Base-by-base conservation (phyloP, 1,140 invertebrate species). In the Teleogryllus occipitalis region DNA sequence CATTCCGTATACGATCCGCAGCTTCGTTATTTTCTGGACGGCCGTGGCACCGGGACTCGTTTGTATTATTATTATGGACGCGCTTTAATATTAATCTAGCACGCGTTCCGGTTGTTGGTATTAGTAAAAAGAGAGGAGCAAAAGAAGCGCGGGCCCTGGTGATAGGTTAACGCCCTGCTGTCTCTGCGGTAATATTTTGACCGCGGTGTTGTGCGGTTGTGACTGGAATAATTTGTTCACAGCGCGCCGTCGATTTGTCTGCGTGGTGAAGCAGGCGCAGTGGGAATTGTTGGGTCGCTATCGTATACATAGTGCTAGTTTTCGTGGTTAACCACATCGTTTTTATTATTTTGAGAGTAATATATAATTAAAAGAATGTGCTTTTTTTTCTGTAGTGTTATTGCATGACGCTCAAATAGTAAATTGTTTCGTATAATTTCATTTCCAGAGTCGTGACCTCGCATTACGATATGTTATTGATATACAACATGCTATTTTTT, bases 141-240 rank as follows among this genome's bases (percentile, higher is more conserved):
- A 65, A 65, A 65, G 54, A 65, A 65, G 54, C 18, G 2, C 54
- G 54, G 54, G 10, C 10, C 18, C 54, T 65, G 54, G 54, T 65
- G 54, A 65, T 65, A 65, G 54, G 54, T 65, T 65, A 65, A 65
- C 54, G 54, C 54, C 54, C 54, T 65, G 54, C 54, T 65, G 54
- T 65, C 54, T 65, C 54, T 10, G 18, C 54, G 18, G 54, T 18
- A 65, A 65, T 65, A 65, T 65, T 65, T 65, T 65, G 54, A 65
- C 54, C 54, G 54, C 54, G 10, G 54, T 65, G 54, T 65, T 65
- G 54, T 18, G 10, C 54, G 54, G 54, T 65, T 65, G 54, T 65
- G 54, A 65, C 54, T 65, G 54, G 54, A 65, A 65, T 65, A 65
- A 65, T 65, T 65, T 65, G 54, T 65, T 65, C 10, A 18, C 54